Evolutionary conservation across 1,140 invertebrate genomes (phyloP).

Genomic region (Sipha flava): DNA sequence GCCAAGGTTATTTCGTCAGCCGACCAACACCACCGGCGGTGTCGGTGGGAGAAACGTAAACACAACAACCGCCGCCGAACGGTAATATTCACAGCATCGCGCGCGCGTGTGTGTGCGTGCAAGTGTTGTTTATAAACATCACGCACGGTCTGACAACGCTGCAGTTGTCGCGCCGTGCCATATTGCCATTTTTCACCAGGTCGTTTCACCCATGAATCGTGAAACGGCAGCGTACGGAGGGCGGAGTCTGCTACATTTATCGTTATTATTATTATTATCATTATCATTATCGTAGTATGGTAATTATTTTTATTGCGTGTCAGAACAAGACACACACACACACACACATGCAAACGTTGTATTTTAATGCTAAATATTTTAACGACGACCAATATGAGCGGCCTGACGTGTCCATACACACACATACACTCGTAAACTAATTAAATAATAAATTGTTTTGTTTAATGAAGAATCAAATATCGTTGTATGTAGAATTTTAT

Average conservation of each 20-base stretch:
- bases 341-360: no score
- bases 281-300: no score
- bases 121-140: conserved; percentile 27
- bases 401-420: no score
- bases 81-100: not conserved
- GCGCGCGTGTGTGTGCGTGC: not conserved
- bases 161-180: conserved; percentile 3
- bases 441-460: no score
- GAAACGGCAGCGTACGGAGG: not conserved
- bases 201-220: not conserved
- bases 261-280: no score
- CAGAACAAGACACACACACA: no score
- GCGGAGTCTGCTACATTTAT: not conserved
- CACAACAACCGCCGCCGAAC: not conserved
- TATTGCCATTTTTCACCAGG: not conserved
- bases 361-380: no score
- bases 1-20: conserved; percentile 32
- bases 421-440: no score
- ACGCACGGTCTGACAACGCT: not conserved
- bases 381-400: no score
- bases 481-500: no score
- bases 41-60: conserved; percentile 15
- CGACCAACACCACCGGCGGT: not conserved
- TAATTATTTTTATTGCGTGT: no score
- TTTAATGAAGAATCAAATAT: no score